Evolutionary conservation across 53 echinoderm and acorn worm species (phyloP).

Genomic region (Stichopus horrens): DNA sequence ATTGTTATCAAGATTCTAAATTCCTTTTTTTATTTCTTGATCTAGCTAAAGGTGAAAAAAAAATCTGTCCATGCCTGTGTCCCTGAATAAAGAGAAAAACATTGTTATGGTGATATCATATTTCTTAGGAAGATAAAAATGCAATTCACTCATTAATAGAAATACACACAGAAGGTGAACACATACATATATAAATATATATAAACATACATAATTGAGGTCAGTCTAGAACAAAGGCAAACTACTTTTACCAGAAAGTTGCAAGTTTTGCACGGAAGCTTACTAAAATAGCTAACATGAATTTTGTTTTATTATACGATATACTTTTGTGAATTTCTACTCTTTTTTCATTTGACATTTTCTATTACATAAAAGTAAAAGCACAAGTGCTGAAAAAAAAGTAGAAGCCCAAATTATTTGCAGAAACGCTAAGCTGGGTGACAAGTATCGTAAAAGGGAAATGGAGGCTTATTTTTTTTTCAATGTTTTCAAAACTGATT

Average conservation of each 20-base stretch:
- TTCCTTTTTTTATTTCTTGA: background rate
- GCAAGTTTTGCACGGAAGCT: slow-evolving; percentile 23
- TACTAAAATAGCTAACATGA: slow-evolving; percentile 27
- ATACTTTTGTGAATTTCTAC: slow-evolving; percentile 38
- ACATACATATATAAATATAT: background rate
- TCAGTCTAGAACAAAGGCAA: slow-evolving; percentile 13
- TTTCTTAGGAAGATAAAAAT: background rate
- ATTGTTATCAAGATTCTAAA: too few relatives aligned
- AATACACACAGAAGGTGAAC: background rate
- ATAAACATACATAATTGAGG: background rate
- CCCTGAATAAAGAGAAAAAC: slow-evolving; percentile 18
- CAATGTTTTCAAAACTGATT: slow-evolving; percentile 13
- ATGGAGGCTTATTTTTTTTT: slow-evolving; percentile 20
- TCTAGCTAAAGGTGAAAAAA: background rate
- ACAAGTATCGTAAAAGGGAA: slow-evolving; percentile 22
- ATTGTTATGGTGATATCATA: background rate
- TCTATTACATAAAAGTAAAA: slow-evolving; percentile 29
- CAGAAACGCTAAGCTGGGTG: slow-evolving; percentile 41
- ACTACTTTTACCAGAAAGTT: slow-evolving; percentile 32
- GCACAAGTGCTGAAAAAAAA: slow-evolving; percentile 40
- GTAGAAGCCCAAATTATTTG: slow-evolving; percentile 46
- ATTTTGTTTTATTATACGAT: slow-evolving; percentile 10
- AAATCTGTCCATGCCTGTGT: slow-evolving; percentile 2
- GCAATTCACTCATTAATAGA: background rate
- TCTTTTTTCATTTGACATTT: slow-evolving; percentile 23